Evolutionary conservation across 37 sponge, comb jelly and placozoan genomes (phyloP).

Genomic region (Dysidea cf. avara): DNA sequence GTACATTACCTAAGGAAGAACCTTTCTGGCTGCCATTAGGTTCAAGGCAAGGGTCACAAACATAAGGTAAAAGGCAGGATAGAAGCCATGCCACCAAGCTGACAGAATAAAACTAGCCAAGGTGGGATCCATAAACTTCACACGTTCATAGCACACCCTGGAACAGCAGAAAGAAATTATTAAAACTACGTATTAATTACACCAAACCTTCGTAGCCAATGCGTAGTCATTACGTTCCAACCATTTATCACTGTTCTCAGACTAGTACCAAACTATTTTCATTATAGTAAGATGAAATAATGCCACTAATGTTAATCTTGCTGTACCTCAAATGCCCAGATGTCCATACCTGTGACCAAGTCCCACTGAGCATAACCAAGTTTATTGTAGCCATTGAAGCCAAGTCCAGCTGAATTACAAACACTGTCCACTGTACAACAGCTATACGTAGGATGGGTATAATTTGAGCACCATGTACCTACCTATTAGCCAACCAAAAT

Average conservation of each 20-base stretch:
- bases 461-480: too few relatives aligned
- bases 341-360: constrained; percentile 28
- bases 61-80: constrained; percentile 80
- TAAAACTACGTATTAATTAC: too few relatives aligned
- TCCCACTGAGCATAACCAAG: constrained; percentile 69
- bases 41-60: constrained; percentile 50
- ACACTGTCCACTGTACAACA: constrained; percentile 75
- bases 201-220: constrained; percentile 74
- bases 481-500: constrained; percentile 43
- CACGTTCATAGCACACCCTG: constrained; percentile 57
- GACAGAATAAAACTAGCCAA: constrained; percentile 66
- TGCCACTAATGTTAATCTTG: too few relatives aligned
- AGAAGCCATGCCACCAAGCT: constrained; percentile 92
- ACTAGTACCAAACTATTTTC: constrained; percentile 60
- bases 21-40: constrained; percentile 66
- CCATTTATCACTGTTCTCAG: constrained; percentile 16
- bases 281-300: too few relatives aligned
- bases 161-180: background rate
- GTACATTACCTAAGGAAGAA: too few relatives aligned
- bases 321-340: constrained; percentile 31
- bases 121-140: constrained; percentile 21
- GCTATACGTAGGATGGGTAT: too few relatives aligned
- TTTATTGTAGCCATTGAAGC: constrained; percentile 77
- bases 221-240: constrained; percentile 68
- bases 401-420: constrained; percentile 71